Base-by-base conservation (phyloP, 2,888 invertebrate species). In the Melangyna quadrimaculata region DNA sequence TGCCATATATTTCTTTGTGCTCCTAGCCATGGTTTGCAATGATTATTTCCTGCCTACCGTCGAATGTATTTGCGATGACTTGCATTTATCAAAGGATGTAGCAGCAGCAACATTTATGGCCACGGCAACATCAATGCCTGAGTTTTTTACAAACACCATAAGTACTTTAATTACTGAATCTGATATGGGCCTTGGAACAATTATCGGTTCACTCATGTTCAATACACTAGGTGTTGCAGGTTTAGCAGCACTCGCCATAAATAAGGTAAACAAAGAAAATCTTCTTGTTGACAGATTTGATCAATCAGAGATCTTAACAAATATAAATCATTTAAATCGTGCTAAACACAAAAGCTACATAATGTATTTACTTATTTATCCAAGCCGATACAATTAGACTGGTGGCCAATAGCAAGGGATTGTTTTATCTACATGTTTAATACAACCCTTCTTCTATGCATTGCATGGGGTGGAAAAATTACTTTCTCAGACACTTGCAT, bases 41-140 rank as follows among this genome's bases (percentile, higher is more conserved):
- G 96, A 96, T 89, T 98, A 97, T 90, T 97, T 98, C 90, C 94
- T 98, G 45, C 97, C 98, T 0, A 95, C 97, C 12, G 95, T 98
- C 12, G 97, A 98, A 91, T 94, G 95, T 79, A 97, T 98, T 87
- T 97, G 98, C 90, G 95, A 96, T 87, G 95, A 96, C 91, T 91
- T 96, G 51, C 94, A 95, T 89, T 94, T 96, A 89, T 95, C 96
- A 12, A 94, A 95, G 93, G 98, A 99, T 92, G 97, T 99, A 14
- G 98, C 98, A 0, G 99, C 98, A 0, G 99, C 99, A 3, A 99
- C 98, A 0, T 98, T 99, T 89, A 98, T 99, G 97, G 96, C 99
- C 0, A 95, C 98, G 0, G 99, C 98, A 4, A 98, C 98, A 1
- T 97, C 98, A 17, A 96, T 97, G 87, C 98, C 98, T 0, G 98